These are phyloP conservation scores for Liopterus haemorrhoidalis DNA, from an alignment of 2,888 invertebrate genomes.

Conservation along the genomic window DNA sequence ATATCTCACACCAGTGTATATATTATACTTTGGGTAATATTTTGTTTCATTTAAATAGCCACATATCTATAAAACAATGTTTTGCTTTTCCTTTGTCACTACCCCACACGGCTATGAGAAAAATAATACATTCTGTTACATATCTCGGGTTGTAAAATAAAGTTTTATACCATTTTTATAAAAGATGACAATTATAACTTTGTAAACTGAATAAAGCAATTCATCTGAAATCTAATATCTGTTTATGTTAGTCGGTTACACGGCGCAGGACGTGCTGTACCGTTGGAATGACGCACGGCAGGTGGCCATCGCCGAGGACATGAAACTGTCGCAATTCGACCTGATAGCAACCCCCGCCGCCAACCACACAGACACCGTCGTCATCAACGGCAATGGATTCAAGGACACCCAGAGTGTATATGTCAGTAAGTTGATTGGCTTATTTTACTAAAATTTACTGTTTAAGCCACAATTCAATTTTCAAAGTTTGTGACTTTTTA, in stretches of 20 bases:
- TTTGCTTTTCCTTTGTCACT: too few species aligned
- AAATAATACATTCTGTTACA: too few species aligned
- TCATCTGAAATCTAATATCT: too few species aligned
- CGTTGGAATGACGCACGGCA: slow-evolving; percentile 65
- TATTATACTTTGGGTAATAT: too few species aligned
- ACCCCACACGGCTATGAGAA: too few species aligned
- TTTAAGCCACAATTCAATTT: too few species aligned
- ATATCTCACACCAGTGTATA: too few species aligned
- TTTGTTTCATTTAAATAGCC: too few species aligned
- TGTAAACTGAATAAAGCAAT: slow-evolving; percentile 7
- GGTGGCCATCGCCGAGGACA: slow-evolving; percentile 72
- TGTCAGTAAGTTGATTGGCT: slow-evolving; percentile 7
- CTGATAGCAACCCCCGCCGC: slow-evolving; percentile 68
- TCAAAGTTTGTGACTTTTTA: too few species aligned
- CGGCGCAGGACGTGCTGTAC: slow-evolving; percentile 66
- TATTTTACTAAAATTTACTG: neutral
- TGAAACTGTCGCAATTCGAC: slow-evolving; percentile 80
- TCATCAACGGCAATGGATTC: slow-evolving; percentile 34
- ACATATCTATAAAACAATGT: too few species aligned
- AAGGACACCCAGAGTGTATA: neutral
- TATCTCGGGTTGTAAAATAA: neutral
- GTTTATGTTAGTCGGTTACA: slow-evolving; percentile 62
- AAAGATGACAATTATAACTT: neutral
- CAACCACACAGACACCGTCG: slow-evolving; percentile 55
- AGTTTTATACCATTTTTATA: neutral